Conservation (phyloP, 2,888 invertebrate species). For the Copidosoma aretas region DNA sequence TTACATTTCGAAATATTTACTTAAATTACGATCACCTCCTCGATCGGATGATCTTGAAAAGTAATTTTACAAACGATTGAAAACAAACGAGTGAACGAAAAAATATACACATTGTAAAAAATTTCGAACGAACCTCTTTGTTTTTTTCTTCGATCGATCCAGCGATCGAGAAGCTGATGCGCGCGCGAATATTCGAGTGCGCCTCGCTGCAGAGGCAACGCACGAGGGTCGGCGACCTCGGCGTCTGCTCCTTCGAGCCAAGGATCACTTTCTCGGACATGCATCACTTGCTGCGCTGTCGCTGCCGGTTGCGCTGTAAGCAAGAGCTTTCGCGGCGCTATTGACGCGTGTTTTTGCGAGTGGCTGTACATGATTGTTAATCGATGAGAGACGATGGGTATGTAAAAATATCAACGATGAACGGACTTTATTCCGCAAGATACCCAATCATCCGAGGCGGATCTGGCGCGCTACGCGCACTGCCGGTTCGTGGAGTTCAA, state of each 20-base stretch:
- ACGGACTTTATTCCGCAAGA: slow-evolving; percentile 7
- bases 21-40: no score
- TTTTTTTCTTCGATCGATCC: slow-evolving; percentile 50
- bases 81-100: no score
- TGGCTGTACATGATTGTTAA: no score
- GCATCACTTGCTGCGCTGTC: slow-evolving; percentile 47
- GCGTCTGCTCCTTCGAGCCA: slow-evolving; percentile 37
- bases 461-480: slow-evolving; percentile 66
- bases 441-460: slow-evolving; percentile 6
- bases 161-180: slow-evolving; percentile 67
- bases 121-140: no score
- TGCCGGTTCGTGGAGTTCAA: slow-evolving; percentile 69
- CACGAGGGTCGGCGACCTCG: slow-evolving; percentile 43
- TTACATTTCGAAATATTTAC: no score
- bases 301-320: slow-evolving; percentile 44
- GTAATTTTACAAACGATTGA: no score
- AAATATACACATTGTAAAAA: no score
- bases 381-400: no score
- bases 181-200: slow-evolving; percentile 66
- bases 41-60: no score
- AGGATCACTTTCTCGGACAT: slow-evolving; percentile 51
- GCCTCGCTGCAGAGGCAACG: slow-evolving; percentile 55
- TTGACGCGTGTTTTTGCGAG: slow-evolving; percentile 1
- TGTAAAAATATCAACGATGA: not conserved
- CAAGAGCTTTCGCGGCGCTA: slow-evolving; percentile 11